Percentiles rank a stretch among this genome's conserved stretches.
Conservation (phyloP, 2,113 vertebrate species). For the Cryptomyrus ogoouensis region DNA sequence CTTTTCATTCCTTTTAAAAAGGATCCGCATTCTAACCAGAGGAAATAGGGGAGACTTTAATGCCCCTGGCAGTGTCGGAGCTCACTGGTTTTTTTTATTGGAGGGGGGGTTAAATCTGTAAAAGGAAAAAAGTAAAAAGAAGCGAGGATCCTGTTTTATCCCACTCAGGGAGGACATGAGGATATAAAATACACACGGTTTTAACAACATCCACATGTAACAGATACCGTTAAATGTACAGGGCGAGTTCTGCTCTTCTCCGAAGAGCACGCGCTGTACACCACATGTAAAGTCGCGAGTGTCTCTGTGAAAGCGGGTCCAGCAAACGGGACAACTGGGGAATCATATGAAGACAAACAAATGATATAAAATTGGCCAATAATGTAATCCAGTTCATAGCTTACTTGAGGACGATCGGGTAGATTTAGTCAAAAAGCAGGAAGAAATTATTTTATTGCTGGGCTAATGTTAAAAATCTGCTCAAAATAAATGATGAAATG, state of each 20-base stretch:
- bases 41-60: conserved; percentile 28
- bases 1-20: conserved; percentile 18
- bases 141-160: neutral
- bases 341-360: neutral
- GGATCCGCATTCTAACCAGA: conserved; percentile 18
- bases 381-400: neutral
- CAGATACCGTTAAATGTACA: neutral
- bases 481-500: neutral
- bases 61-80: conserved; percentile 8
- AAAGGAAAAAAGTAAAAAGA: neutral
- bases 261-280: neutral
- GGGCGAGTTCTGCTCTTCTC: neutral
- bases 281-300: neutral
- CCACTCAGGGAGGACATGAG: neutral
- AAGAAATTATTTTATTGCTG: neutral
- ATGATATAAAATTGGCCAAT: neutral
- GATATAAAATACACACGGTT: neutral
- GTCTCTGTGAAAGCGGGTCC: neutral
- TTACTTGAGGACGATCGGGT: neutral
- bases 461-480: neutral
- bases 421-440: neutral
- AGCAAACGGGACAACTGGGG: neutral
- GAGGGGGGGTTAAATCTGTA: neutral
- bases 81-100: neutral
- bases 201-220: conserved; percentile 3